Conservation (phyloP, 2,113 vertebrate genomes). For the Gasterosteus nipponicus region DNA sequence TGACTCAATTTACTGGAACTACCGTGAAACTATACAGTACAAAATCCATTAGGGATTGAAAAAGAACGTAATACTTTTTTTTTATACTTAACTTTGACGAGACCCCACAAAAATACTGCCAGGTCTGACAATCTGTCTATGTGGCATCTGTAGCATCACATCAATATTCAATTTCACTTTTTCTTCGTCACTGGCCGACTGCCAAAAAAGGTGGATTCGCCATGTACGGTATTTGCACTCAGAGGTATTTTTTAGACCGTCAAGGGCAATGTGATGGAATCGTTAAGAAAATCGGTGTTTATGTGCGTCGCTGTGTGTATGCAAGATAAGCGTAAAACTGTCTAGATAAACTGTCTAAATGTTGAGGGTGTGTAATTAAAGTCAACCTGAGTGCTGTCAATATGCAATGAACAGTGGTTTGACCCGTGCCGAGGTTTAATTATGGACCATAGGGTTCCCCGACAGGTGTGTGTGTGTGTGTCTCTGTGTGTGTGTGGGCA, state of each 20-base stretch:
- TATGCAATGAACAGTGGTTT: slow-evolving; percentile 53
- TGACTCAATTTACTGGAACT: neutral
- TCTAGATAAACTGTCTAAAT: slow-evolving; percentile 69
- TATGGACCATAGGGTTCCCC: slow-evolving; percentile 45
- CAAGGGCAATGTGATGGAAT: slow-evolving; percentile 58
- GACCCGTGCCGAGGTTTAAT: slow-evolving; percentile 55
- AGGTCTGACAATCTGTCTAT: slow-evolving; percentile 25
- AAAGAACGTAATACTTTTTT: neutral
- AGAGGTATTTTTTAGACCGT: slow-evolving; percentile 47
- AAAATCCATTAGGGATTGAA: neutral
- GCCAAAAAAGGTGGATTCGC: slow-evolving; percentile 35
- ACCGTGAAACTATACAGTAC: neutral
- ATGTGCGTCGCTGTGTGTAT: slow-evolving; percentile 32
- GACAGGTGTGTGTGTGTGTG: slow-evolving; percentile 32
- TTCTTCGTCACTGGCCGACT: slow-evolving; percentile 34
- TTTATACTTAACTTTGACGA: neutral
- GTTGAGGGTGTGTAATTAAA: slow-evolving; percentile 67
- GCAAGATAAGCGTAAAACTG: slow-evolving; percentile 53
- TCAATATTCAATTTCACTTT: slow-evolving; percentile 63
- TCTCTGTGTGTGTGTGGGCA: slow-evolving; percentile 20
- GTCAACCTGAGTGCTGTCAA: slow-evolving; percentile 62
- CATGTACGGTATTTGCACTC: slow-evolving; percentile 33
- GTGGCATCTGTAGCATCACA: slow-evolving; percentile 8
- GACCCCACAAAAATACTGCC: neutral
- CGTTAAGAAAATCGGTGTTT: slow-evolving; percentile 30